These are phyloP conservation scores for Eupsilia transversa DNA, from an alignment of 2,888 invertebrate species.

Conservation along the genomic window DNA sequence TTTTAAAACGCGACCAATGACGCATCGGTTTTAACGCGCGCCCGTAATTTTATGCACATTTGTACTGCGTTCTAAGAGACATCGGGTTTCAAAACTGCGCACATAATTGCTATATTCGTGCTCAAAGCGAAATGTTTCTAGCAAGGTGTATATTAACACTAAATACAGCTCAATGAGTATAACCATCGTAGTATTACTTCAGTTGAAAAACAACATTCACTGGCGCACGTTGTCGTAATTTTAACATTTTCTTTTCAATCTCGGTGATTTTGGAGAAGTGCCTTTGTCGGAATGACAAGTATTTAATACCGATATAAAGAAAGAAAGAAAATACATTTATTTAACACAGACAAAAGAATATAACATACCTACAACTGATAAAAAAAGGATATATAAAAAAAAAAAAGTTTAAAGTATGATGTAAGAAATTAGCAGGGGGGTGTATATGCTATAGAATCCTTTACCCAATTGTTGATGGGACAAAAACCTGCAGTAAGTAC, in stretches of 20 bases:
- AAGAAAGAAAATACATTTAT: no score
- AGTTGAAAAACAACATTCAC: conserved; percentile 64
- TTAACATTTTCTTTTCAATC: conserved; percentile 34
- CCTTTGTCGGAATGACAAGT: not conserved
- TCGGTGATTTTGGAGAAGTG: conserved; percentile 5
- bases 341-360: no score
- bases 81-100: conserved; percentile 65
- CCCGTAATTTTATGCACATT: conserved; percentile 81
- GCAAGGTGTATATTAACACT: conserved; percentile 60
- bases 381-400: no score
- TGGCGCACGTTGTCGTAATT: conserved; percentile 22
- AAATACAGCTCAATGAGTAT: conserved; percentile 57
- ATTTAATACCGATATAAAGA: not conserved
- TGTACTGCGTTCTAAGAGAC: conserved; percentile 68
- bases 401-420: no score
- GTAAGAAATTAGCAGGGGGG: no score
- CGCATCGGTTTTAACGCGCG: conserved; percentile 88
- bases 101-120: conserved; percentile 69
- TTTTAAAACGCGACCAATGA: conserved; percentile 87
- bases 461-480: not conserved
- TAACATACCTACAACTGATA: no score
- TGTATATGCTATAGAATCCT: not conserved
- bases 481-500: not conserved
- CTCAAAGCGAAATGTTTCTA: conserved; percentile 62
- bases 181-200: conserved; percentile 51